Conservation (phyloP, 2,113 vertebrate genomes). For the Bombycilla garrulus region DNA sequence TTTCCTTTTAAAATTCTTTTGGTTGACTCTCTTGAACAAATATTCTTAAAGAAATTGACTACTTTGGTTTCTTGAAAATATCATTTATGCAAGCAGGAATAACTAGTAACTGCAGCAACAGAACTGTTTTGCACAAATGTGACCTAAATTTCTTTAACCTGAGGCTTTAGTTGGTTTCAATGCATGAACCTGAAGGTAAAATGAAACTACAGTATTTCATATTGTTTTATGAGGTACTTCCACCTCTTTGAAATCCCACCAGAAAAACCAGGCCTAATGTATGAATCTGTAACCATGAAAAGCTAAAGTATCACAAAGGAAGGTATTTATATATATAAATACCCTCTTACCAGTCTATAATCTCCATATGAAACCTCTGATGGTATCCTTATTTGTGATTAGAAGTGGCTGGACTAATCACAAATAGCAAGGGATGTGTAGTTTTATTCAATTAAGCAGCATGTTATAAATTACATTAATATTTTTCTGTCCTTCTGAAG, state of each 20-base stretch:
- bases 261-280: background rate
- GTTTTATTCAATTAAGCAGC: background rate
- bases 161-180: background rate
- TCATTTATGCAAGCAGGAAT: background rate
- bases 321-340: background rate
- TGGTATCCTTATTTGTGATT: background rate
- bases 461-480: background rate
- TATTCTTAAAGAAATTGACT: background rate
- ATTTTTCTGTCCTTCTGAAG: background rate
- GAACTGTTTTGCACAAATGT: slow-evolving; percentile 19
- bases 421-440: background rate
- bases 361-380: background rate
- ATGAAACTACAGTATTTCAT: background rate
- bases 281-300: background rate
- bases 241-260: background rate
- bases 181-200: background rate
- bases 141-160: slow-evolving; percentile 50
- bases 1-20: background rate
- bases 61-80: slow-evolving; percentile 24
- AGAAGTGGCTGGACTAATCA: background rate
- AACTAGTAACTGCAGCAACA: background rate
- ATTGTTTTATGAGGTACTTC: background rate
- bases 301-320: background rate
- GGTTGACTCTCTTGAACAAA: background rate
- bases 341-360: background rate